Base-by-base conservation (phyloP, 2,797 vertebrate species). In the Nothura maculosa region DNA sequence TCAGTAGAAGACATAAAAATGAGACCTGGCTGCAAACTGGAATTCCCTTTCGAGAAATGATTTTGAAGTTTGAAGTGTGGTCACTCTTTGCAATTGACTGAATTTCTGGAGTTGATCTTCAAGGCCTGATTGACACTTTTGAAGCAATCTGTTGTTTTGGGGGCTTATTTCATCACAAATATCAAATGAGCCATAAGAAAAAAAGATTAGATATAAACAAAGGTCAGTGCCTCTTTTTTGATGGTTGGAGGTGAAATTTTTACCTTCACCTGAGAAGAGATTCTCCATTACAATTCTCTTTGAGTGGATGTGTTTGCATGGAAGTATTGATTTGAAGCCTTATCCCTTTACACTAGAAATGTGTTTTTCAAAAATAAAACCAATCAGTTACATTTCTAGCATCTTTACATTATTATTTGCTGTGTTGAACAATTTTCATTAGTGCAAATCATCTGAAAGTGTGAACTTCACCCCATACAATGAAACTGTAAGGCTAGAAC, bases 161-260 rank as follows among this genome's bases (percentile, higher is more conserved):
- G 3, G 61, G 2, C 0, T 43, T 34, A 7, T 64, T 87, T 78
- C 12, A 62, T 24, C 4, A 17, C 50, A 21, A 58, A 50, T 55
- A 55, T 55, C 54, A 55, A 55, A n/a, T 55, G 30, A 55, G 54
- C 28, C 52, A 55, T 28, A 66, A 63, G 63, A 28, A 27, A 27
- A 5, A 24, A 28, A 4, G 12, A 5, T 42, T 30, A 2, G 2
- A 25, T 42, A 28, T 27, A 67, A 60, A 1, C 4, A 12, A 30
- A 45, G 12, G 6, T 14, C 9, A 81, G 20, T 43, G 18, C 9
- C 54, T 55, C 54, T n/a, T 55, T 55, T n/a, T n/a, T 55, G 17
- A 30, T 55, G 30, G 12, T 55, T 55, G 19, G 54, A 55, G n/a
- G 54, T 11, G 30, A 55, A 55, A 55, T 55, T 19, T 55, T 55